Base-by-base conservation (phyloP, 2,888 invertebrate genomes). In the Prenolepis imparis region DNA sequence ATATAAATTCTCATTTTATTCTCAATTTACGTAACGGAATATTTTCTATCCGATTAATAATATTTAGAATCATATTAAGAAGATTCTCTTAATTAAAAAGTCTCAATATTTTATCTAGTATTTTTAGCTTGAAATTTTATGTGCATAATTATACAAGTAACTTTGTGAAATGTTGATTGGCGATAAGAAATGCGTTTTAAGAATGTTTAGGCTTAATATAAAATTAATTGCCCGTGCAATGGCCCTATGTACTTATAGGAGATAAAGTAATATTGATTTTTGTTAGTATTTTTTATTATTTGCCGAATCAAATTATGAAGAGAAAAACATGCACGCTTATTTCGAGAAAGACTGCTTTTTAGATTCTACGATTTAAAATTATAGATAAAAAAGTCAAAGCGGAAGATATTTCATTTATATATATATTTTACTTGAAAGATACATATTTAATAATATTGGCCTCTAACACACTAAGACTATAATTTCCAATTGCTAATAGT, bases 271-370 rank as follows among this genome's bases (percentile, higher is more conserved):
- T 64, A 18, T 83, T 85, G 39, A 39, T 32, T 83, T 48, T 5
- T 55, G 21, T 63, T 39, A 66, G 36, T 74, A 63, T 75, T 67
- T 78, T 78, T 57, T 41, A 48, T 57, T 52, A 32, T 59, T 21
- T 44, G n/a, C 24, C 44, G 21, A 68, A 32, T 68, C 24, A 28
- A 78, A 70, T 87, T 83, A 55, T 80, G 64, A 67, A 75, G 39
- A 73, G 52, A 57, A 74, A 52, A 78, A 48, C 59, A 63, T 74
- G 84, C 70, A 81, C 82, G 87, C 82, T 89, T 84, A 72, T 73
- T 82, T 87, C 68, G 68, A 52, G 48, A 72, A 89, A 90, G 89
- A 90, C 88, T 89, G 88, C 75, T 85, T 81, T 83, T 82, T 86
- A 88, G 72, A 78, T 80, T 67, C 41, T 55, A 57, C 55, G 36